Conservation (phyloP, 35 echinoderm and acorn worm species). For the Chiridota heheva region DNA sequence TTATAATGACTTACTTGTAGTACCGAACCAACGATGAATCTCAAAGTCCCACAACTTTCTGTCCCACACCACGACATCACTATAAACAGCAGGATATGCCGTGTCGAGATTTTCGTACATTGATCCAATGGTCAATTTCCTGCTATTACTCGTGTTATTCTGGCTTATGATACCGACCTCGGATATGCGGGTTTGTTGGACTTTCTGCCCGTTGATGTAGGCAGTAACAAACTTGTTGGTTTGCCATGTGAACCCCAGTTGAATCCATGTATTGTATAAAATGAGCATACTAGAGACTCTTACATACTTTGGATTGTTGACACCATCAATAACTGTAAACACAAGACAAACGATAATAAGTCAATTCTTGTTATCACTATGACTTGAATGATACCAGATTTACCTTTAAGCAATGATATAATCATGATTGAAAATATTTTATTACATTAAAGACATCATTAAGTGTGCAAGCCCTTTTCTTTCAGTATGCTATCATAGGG, state of each 20-base stretch:
- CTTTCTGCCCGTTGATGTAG: conserved; percentile 14
- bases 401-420: too few species aligned
- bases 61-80: conserved; percentile 82
- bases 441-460: too few species aligned
- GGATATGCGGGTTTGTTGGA: background rate
- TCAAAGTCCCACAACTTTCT: conserved; percentile 58
- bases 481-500: too few species aligned
- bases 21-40: conserved; percentile 54
- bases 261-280: conserved; percentile 20
- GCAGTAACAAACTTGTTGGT: background rate
- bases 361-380: too few species aligned
- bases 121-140: conserved; percentile 56
- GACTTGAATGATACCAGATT: too few species aligned
- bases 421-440: too few species aligned
- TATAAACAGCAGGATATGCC: conserved; percentile 41
- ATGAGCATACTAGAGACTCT: background rate
- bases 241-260: conserved; percentile 7
- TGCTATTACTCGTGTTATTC: background rate
- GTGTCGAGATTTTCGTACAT: conserved; percentile 21
- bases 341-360: background rate
- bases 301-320: conserved; percentile 2
- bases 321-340: conserved; percentile 34
- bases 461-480: too few species aligned
- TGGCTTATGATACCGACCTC: too few species aligned
- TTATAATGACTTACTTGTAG: conserved; percentile 64